Percentiles rank a stretch among this genome's conserved stretches.
phyloP scores from a whole-genome alignment of 2,113 vertebrate species.

The Lonchura striata region DNA sequence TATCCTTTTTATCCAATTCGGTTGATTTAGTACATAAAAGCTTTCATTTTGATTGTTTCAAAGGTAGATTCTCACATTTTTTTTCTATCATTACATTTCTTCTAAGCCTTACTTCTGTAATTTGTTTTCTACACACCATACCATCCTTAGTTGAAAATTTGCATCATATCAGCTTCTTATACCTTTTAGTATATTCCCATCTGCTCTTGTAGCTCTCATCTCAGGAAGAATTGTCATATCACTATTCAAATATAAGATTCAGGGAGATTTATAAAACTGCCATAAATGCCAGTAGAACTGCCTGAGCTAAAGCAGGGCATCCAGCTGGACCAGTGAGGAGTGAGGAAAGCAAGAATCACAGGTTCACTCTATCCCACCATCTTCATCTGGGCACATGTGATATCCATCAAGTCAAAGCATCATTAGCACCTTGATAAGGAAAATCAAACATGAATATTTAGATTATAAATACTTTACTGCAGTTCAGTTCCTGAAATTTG shows the following conservation, averaged over 20 bases:
- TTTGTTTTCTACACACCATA: background rate
- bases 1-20: accelerated
- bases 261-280: background rate
- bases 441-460: background rate
- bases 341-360: background rate
- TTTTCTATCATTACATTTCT: background rate
- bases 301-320: background rate
- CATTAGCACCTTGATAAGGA: background rate
- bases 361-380: background rate
- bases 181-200: background rate
- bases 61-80: background rate
- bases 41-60: background rate
- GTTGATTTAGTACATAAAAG: background rate
- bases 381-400: background rate
- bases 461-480: background rate
- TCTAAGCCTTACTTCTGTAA: background rate
- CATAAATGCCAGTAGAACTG: background rate
- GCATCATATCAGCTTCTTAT: background rate
- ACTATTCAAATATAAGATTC: background rate
- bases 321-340: background rate
- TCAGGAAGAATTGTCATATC: background rate
- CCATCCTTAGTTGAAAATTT: background rate
- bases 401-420: background rate
- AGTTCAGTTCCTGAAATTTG: background rate
- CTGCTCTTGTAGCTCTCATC: background rate